A percentile compares a stretch with the other conserved stretches of the same genome.
Evolutionary conservation across 2,113 vertebrate species (phyloP).

Genomic region (Pseudopodoces humilis): DNA sequence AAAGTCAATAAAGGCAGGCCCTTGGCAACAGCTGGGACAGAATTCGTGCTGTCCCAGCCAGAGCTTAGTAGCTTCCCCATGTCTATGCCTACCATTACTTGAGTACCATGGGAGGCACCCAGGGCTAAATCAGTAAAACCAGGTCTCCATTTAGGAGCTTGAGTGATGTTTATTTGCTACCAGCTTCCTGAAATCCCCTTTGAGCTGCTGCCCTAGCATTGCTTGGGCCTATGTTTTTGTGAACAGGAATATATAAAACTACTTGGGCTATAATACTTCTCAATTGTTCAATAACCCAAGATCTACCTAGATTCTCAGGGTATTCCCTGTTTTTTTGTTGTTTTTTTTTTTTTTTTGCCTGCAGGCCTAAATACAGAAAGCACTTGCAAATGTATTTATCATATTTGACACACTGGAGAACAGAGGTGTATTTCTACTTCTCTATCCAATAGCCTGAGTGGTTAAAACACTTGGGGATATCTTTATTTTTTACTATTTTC

Average conservation of each 20-base stretch:
- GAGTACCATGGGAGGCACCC: neutral
- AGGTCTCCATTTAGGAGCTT: neutral
- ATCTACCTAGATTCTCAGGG: neutral
- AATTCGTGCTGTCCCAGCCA: neutral
- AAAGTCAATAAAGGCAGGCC: neutral
- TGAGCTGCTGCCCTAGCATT: neutral
- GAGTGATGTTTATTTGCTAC: neutral
- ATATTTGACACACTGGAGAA: neutral
- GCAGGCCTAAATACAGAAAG: neutral
- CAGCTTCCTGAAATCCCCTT: neutral
- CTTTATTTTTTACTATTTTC: neutral
- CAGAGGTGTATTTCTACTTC: neutral
- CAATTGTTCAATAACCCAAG: neutral
- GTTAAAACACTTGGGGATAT: neutral
- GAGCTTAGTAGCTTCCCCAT: neutral
- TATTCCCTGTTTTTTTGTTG: neutral
- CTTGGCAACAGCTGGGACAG: neutral
- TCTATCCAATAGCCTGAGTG: neutral
- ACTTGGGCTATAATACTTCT: neutral
- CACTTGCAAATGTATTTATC: neutral
- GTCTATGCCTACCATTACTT: neutral
- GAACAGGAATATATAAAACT: neutral
- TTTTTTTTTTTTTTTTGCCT: neutral
- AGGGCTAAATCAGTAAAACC: neutral
- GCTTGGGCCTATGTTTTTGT: neutral